Percentiles rank a stretch among this genome's conserved stretches.
Conservation (phyloP, 1,140 invertebrate species). For the Charaxes varanes region DNA sequence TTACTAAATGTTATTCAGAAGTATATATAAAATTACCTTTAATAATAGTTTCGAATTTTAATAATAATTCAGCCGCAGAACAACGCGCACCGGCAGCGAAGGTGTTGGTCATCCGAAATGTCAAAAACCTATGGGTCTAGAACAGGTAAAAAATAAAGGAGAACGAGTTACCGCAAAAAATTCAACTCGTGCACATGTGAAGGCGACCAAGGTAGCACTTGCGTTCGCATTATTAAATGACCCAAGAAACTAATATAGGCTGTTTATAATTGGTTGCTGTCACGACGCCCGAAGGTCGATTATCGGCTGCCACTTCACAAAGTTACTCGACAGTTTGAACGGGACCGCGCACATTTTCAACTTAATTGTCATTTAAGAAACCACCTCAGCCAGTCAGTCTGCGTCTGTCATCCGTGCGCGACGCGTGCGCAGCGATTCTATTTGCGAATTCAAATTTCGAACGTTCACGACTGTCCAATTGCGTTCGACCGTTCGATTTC, state of each 20-base stretch:
- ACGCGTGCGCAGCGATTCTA: constrained; percentile 35
- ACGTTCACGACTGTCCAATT: constrained; percentile 51
- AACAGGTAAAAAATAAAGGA: constrained; percentile 32
- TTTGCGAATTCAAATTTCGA: constrained; percentile 55
- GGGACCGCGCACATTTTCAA: constrained; percentile 47
- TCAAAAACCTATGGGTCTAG: too few relatives aligned
- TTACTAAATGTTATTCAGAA: too few relatives aligned
- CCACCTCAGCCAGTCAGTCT: constrained; percentile 46
- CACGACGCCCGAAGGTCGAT: constrained; percentile 13
- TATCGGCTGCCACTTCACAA: constrained; percentile 13
- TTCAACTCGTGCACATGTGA: constrained; percentile 61
- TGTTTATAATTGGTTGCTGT: constrained; percentile 14
- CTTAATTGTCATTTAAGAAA: constrained; percentile 50
- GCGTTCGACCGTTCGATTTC: constrained; percentile 51
- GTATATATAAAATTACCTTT: too few relatives aligned
- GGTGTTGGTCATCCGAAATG: too few relatives aligned
- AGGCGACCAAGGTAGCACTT: constrained; percentile 61
- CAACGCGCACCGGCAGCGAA: too few relatives aligned
- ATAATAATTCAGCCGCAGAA: too few relatives aligned
- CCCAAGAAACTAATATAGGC: constrained; percentile 20
- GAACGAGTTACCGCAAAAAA: constrained; percentile 55
- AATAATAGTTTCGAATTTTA: too few relatives aligned
- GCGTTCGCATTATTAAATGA: constrained; percentile 22
- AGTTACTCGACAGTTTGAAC: constrained; percentile 47
- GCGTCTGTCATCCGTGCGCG: constrained; percentile 42